Evolutionary conservation across 2,113 vertebrate species (phyloP), one percentile per base, ranked within the genome.

Genomic region (Narcine bancroftii): DNA sequence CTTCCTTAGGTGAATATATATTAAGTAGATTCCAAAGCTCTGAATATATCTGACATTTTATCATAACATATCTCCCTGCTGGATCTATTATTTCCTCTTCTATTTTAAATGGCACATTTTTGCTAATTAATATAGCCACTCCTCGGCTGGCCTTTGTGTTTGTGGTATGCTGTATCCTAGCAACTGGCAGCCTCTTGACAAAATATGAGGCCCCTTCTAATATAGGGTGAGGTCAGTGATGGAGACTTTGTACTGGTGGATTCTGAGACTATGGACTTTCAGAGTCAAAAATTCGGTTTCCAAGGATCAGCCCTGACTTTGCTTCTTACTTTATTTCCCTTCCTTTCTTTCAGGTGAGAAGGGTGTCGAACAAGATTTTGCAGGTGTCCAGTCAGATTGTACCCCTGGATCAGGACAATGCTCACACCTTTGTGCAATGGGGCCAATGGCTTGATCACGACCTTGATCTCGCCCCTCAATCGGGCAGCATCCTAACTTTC

Each of bases 401-500:
- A 2, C 94, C 93, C 45, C 93, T 98, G 63, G 98, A 99, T 95
- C 92, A 56, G 0, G 42, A 95, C 0, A 95, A 94, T 24, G 93
- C 96, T 0, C 96, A 96, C 93, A 93, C 97, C 93, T 96, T 98
- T 94, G 97, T 97, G 93, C 94, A 97, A 92, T 99, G 97, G 93
- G 98, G 97, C 0, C 98, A 99, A 94, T 97, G 98, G 93, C 94
- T 97, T 0, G 98, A 98, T 93, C 98, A 99, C 0, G 97, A 99
- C 89, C 89, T 98, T n/a, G 95, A 96, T 92, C 96, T 98, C 83
- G 96, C 96, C 0, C 97, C 97, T 0, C 94, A 96, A 53, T 97
- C 96, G 0, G 96, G 97, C 0, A 96, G 97, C 47, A 53, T 36
- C 50, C 50, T 56, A 36, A 85, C 81, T 56, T 85, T 85, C 50